These are phyloP conservation scores for Corythornis madagascariensis DNA, from an alignment of 2,113 vertebrate species.

Conservation along the genomic window DNA sequence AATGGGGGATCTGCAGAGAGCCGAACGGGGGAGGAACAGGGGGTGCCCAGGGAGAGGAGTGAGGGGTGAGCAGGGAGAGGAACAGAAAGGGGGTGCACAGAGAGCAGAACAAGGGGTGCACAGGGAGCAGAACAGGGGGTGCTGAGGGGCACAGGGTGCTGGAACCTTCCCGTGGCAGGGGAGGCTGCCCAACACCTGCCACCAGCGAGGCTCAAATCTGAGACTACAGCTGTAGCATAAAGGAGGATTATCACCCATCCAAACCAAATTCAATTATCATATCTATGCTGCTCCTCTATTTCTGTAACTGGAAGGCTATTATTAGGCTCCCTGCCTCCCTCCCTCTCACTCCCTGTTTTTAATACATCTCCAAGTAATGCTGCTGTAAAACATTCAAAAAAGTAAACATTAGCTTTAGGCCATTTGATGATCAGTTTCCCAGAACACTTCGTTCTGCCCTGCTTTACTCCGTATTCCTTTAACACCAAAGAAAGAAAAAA, in stretches of 20 bases:
- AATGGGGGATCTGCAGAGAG: no score
- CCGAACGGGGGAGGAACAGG: no score
- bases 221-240: slow-evolving; percentile 82
- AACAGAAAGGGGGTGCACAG: no score
- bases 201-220: slow-evolving; percentile 70
- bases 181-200: slow-evolving; percentile 62
- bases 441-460: slow-evolving; percentile 77
- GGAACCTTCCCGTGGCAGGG: background rate
- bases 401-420: slow-evolving; percentile 80
- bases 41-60: no score
- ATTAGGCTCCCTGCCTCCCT: slow-evolving; percentile 75
- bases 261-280: slow-evolving; percentile 83
- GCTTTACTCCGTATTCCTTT: slow-evolving; percentile 72
- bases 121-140: background rate
- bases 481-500: slow-evolving; percentile 21
- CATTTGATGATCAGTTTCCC: slow-evolving; percentile 79
- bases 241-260: slow-evolving; percentile 78
- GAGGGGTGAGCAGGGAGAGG: no score
- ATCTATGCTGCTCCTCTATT: slow-evolving; percentile 78
- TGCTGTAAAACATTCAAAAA: slow-evolving; percentile 79
- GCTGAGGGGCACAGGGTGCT: rapidly evolving
- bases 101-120: background rate
- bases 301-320: slow-evolving; percentile 79
- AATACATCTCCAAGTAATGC: slow-evolving; percentile 76
- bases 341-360: slow-evolving; percentile 57